phyloP scores from a whole-genome alignment of 2,888 invertebrate genomes.

The Blera fallax region DNA sequence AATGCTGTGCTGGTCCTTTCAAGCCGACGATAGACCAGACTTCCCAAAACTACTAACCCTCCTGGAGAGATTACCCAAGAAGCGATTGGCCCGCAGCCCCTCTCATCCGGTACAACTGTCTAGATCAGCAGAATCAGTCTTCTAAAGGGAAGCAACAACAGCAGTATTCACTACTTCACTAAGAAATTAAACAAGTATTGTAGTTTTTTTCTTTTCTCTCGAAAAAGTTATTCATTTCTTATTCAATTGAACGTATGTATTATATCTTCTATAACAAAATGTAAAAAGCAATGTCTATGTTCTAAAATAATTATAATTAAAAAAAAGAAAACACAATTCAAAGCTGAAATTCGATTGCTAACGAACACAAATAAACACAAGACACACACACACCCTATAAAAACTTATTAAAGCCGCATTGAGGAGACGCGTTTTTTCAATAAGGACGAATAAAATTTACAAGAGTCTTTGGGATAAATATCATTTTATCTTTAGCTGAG shows the following conservation, averaged over 20 bases:
- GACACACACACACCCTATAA: background rate
- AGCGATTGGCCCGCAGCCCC: conserved; percentile 96
- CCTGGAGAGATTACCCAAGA: conserved; percentile 96
- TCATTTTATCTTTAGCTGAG: conserved; percentile 21
- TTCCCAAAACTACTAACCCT: conserved; percentile 92
- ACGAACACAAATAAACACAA: background rate
- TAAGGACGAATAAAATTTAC: background rate
- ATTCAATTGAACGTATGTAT: conserved; percentile 59
- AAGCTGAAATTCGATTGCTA: conserved; percentile 10
- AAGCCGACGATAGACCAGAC: conserved; percentile 92
- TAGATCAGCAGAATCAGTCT: conserved; percentile 97
- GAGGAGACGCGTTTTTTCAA: background rate
- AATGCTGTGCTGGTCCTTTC: conserved; percentile 98
- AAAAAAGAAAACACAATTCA: conserved; percentile 22
- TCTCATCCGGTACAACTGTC: conserved; percentile 99
- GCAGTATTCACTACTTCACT: conserved; percentile 59
- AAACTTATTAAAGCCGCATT: conserved; percentile 13
- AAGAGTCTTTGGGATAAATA: conserved; percentile 14
- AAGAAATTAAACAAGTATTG: conserved; percentile 65
- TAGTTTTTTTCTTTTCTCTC: conserved; percentile 58
- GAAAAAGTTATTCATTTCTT: conserved; percentile 71
- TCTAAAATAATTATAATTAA: conserved; percentile 37
- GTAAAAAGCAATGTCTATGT: conserved; percentile 60
- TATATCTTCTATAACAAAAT: conserved; percentile 48
- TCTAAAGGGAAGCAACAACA: conserved; percentile 82